Percentiles rank a stretch among this genome's conserved stretches.
Conservation (phyloP, 2,888 invertebrate species). For the Apeira syringaria region DNA sequence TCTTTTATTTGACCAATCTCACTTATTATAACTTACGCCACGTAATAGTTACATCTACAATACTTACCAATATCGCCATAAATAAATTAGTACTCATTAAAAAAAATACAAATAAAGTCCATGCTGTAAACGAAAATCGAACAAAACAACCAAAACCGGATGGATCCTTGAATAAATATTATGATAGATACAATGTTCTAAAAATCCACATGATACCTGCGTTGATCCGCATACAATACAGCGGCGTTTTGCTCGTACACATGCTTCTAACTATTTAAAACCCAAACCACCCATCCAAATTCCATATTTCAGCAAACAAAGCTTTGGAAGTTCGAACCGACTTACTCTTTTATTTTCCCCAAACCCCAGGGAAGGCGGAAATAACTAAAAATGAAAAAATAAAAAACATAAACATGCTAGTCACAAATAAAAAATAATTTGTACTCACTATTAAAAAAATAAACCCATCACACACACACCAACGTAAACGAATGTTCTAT, state of each 20-base stretch:
- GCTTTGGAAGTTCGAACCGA: conserved; percentile 50
- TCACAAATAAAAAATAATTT: conserved; percentile 19
- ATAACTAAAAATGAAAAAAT: conserved; percentile 78
- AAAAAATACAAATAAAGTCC: conserved; percentile 10
- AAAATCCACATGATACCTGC: conserved; percentile 4
- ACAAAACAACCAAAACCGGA: conserved; percentile 22
- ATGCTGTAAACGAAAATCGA: conserved; percentile 20
- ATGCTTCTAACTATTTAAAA: conserved; percentile 33
- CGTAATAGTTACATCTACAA: conserved; percentile 24
- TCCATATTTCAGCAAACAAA: conserved; percentile 64
- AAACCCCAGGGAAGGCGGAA: conserved; percentile 69
- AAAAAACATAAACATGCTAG: conserved; percentile 43
- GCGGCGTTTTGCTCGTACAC: conserved; percentile 38
- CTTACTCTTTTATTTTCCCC: conserved; percentile 78
- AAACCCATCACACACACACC: no score
- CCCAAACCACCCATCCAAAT: conserved; percentile 48
- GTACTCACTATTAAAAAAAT: no score
- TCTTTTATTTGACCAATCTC: no score
- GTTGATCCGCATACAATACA: conserved; percentile 12
- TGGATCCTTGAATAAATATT: conserved; percentile 13
- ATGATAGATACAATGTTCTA: conserved; percentile 18
- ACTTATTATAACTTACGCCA: not conserved
- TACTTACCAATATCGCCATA: conserved; percentile 37
- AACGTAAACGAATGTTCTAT: not conserved
- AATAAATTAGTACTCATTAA: conserved; percentile 6